Percentiles rank a stretch among this genome's conserved stretches.
phyloP scores from a whole-genome alignment of 2,113 vertebrate genomes.

The Oceanites oceanicus region DNA sequence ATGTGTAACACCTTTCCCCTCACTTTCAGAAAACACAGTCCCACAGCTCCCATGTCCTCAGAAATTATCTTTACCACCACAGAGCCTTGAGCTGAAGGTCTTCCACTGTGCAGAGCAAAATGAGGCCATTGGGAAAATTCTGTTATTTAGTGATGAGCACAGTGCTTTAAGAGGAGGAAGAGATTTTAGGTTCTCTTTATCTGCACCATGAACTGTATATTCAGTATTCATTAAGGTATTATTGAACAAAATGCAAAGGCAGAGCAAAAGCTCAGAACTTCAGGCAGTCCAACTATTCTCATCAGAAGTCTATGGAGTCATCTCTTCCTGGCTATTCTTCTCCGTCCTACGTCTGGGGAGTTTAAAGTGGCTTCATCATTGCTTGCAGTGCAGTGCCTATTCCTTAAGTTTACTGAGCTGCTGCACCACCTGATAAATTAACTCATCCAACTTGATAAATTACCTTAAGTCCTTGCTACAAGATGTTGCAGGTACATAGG shows the following conservation, averaged over 20 bases:
- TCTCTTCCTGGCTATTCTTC: not conserved
- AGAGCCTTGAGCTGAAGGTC: not conserved
- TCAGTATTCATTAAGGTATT: not conserved
- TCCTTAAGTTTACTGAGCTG: not conserved
- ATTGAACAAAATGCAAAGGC: not conserved
- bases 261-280: not conserved
- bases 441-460: not conserved
- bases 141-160: not conserved
- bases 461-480: not conserved
- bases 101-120: not conserved
- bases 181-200: not conserved
- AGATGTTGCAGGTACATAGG: not conserved
- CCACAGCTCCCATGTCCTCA: not conserved
- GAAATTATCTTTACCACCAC: not conserved
- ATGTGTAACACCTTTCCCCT: not conserved
- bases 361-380: not conserved
- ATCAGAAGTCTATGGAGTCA: not conserved
- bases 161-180: not conserved
- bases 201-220: not conserved
- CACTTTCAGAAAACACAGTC: not conserved
- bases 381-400: not conserved
- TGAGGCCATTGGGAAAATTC: not conserved
- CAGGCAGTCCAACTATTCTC: not conserved
- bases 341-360: not conserved
- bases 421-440: not conserved